Evolutionary conservation across 2,113 vertebrate species (phyloP).

Genomic region (Arizona elegans): DNA sequence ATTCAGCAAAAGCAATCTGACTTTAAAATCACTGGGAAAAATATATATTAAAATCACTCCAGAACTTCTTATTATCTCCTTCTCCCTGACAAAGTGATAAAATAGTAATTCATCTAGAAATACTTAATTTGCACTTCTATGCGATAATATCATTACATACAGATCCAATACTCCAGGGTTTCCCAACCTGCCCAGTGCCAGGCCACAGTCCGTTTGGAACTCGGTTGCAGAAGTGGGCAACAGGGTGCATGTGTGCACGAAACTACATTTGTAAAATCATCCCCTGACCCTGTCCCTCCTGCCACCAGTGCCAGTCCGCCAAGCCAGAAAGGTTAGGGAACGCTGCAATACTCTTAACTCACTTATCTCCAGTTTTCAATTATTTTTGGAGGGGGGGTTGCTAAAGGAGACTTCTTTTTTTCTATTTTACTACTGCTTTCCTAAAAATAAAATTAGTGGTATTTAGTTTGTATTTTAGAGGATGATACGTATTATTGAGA

Average conservation of each 20-base stretch:
- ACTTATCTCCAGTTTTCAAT: neutral
- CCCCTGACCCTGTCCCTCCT: neutral
- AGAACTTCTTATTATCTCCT: neutral
- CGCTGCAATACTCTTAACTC: neutral
- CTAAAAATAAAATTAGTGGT: neutral
- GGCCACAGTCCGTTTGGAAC: neutral
- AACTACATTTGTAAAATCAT: neutral
- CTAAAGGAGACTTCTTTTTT: neutral
- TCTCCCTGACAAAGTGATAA: neutral
- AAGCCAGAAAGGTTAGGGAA: neutral
- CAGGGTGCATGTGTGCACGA: fast-evolving
- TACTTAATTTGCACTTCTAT: neutral
- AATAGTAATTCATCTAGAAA: neutral
- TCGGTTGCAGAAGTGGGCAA: neutral
- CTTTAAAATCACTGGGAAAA: neutral
- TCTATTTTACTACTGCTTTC: neutral
- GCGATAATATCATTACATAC: neutral
- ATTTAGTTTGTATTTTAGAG: neutral
- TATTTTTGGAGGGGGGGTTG: too few relatives aligned
- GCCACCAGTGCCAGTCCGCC: too few relatives aligned
- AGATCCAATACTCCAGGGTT: neutral
- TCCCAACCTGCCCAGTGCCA: too few relatives aligned
- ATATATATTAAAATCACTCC: neutral
- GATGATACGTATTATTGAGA: neutral
- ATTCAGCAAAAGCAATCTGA: neutral